Conservation (phyloP, 2,797 vertebrate species). For the Limosa lapponica region DNA sequence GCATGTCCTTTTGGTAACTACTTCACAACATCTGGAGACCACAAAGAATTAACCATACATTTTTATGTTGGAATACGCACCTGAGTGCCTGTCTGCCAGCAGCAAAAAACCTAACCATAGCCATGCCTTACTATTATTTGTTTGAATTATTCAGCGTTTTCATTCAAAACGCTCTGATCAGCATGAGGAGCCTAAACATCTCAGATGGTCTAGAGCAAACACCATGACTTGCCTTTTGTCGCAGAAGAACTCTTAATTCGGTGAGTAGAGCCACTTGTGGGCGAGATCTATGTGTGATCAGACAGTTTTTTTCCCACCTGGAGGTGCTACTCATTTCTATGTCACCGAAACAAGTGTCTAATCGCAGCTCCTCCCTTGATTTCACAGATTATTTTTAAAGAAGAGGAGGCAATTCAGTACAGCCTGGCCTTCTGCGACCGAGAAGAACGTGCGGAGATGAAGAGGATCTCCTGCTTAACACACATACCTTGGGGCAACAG, state of each 20-base stretch:
- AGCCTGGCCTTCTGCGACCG: accelerated
- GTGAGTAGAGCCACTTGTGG: not conserved
- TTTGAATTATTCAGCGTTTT: not conserved
- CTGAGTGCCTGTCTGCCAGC: not conserved
- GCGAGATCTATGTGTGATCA: not conserved
- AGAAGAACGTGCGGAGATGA: not conserved
- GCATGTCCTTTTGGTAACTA: not conserved
- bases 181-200: not conserved
- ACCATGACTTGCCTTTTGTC: not conserved
- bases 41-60: not conserved
- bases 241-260: not conserved
- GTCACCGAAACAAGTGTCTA: not conserved
- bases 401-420: not conserved
- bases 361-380: not conserved
- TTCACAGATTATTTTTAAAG: slow-evolving; percentile 17
- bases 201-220: not conserved
- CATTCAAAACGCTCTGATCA: not conserved
- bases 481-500: not conserved
- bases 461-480: slow-evolving; percentile 18
- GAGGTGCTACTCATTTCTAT: not conserved
- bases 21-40: not conserved
- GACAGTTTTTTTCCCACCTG: not conserved
- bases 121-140: not conserved
- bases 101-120: not conserved
- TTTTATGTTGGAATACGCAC: not conserved